Conservation (phyloP, 2,888 invertebrate species). For the Chalcis sispes region DNA sequence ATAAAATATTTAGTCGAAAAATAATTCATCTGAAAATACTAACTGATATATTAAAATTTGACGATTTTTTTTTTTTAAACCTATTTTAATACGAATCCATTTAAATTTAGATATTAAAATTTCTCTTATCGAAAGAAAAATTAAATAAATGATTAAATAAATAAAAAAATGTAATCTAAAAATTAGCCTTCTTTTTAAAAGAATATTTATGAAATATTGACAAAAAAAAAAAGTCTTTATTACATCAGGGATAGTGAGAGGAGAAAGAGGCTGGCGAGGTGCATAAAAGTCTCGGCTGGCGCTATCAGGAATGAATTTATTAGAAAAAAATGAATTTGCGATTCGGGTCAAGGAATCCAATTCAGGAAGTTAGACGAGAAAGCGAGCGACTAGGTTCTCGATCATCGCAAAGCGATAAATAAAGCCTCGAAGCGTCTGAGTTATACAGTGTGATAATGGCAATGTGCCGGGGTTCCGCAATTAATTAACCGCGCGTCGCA, state of each 20-base stretch:
- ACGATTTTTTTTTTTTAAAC: too few relatives aligned
- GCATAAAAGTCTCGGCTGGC: neutral
- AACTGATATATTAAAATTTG: too few relatives aligned
- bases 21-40: too few relatives aligned
- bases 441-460: conserved; percentile 25
- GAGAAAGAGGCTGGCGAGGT: neutral
- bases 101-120: too few relatives aligned
- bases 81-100: too few relatives aligned
- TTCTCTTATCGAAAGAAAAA: neutral
- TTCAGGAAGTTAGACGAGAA: conserved; percentile 26
- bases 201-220: too few relatives aligned
- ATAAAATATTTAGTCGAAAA: too few relatives aligned
- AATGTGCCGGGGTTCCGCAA: neutral
- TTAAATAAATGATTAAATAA: neutral
- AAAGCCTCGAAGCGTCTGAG: neutral
- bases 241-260: conserved; percentile 11
- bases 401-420: conserved; percentile 50
- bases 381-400: conserved; percentile 2
- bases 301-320: conserved; percentile 25
- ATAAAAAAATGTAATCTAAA: neutral
- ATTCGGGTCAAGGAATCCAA: conserved; percentile 53
- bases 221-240: conserved; percentile 5
- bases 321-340: conserved; percentile 22
- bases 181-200: too few relatives aligned
- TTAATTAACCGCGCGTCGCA: conserved; percentile 23